Percentiles rank a stretch among this genome's conserved stretches.
Conservation (phyloP, 2,797 vertebrate genomes). For the Sebastes kiyomatsui region DNA sequence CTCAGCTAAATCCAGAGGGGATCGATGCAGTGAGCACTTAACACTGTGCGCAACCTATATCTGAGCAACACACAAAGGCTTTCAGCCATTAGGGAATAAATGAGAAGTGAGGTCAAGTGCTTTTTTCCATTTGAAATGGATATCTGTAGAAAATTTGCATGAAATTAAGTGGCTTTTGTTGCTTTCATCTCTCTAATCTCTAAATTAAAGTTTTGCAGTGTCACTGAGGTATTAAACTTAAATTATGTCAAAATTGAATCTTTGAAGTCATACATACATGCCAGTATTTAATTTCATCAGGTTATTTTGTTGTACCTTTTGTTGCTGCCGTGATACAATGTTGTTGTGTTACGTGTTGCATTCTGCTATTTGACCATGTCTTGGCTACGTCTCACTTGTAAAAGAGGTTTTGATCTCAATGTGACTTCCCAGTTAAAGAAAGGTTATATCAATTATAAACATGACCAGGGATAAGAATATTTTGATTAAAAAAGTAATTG, state of each 20-base stretch:
- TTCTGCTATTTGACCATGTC: too few relatives aligned
- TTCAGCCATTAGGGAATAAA: neutral
- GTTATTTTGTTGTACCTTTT: too few relatives aligned
- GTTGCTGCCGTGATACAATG: too few relatives aligned
- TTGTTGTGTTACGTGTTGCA: too few relatives aligned
- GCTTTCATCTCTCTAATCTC: neutral
- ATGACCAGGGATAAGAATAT: too few relatives aligned
- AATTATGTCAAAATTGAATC: too few relatives aligned
- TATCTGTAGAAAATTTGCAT: neutral
- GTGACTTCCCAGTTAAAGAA: too few relatives aligned
- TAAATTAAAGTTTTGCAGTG: neutral
- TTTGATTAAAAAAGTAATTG: neutral
- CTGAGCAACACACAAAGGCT: neutral
- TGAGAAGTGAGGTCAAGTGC: neutral
- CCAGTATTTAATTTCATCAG: too few relatives aligned
- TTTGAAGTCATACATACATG: too few relatives aligned
- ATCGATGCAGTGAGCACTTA: conserved; percentile 4
- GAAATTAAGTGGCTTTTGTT: neutral
- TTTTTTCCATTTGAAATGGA: neutral
- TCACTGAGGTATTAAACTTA: neutral
- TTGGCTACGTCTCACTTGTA: too few relatives aligned
- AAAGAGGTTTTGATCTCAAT: too few relatives aligned
- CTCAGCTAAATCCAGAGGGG: conserved; percentile 8
- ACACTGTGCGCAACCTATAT: neutral
- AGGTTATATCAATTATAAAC: too few relatives aligned